Conservation (phyloP, 2,113 vertebrate species). For the human (Homo sapiens) region DNA sequence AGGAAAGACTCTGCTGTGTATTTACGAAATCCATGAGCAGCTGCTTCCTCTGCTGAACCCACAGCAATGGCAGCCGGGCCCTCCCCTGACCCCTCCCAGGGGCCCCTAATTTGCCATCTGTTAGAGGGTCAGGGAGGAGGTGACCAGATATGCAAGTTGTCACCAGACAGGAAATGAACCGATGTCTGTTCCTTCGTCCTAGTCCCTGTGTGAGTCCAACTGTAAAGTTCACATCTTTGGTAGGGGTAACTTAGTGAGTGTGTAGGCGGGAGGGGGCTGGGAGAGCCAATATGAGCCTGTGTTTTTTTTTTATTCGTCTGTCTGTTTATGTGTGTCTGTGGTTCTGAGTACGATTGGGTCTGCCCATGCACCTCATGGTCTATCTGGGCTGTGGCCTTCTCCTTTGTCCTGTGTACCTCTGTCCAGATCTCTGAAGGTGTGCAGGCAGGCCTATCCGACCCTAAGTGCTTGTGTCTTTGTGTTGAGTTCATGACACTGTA, state of each 20-base stretch:
- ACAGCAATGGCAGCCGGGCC: slow-evolving; percentile 49
- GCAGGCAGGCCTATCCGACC: background rate
- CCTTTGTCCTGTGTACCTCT: background rate
- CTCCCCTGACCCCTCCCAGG: slow-evolving; percentile 68
- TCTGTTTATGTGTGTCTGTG: background rate
- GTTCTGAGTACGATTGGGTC: background rate
- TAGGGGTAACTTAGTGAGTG: accelerated
- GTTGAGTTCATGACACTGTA: background rate
- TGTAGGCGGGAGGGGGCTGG: background rate
- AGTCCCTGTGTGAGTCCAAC: slow-evolving; percentile 50
- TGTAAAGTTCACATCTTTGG: background rate
- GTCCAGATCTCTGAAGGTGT: background rate
- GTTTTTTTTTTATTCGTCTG: background rate
- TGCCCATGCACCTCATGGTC: background rate
- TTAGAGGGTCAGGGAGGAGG: slow-evolving; percentile 66
- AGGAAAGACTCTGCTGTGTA: slow-evolving; percentile 58
- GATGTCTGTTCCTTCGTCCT: slow-evolving; percentile 36
- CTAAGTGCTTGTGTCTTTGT: accelerated
- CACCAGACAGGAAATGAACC: slow-evolving; percentile 77
- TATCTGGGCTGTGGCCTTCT: background rate
- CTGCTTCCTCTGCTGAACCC: slow-evolving; percentile 83
- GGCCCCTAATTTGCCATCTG: slow-evolving; percentile 80
- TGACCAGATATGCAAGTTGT: slow-evolving; percentile 62
- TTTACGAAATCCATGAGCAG: slow-evolving; percentile 76
- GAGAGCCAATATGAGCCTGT: background rate